Conservation (phyloP, 2,888 invertebrate genomes). For the Apodemia zela region DNA sequence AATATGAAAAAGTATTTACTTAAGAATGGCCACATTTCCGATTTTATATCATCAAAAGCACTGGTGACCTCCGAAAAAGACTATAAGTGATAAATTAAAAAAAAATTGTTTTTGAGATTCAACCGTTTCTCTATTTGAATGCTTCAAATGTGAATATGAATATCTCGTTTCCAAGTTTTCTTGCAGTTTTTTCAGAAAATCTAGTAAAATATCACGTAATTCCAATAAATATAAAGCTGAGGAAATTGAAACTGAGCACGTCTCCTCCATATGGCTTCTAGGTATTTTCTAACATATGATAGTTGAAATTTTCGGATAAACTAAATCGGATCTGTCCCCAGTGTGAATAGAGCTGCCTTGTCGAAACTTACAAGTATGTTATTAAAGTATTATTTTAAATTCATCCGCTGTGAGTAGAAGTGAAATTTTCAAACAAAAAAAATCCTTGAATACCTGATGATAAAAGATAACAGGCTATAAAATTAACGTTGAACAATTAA, state of each 20-base stretch:
- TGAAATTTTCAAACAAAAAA: background rate
- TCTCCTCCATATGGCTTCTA: conserved; percentile 7
- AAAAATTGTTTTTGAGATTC: no score
- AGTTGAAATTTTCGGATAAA: conserved; percentile 5
- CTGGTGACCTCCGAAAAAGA: no score
- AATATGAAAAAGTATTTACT: no score
- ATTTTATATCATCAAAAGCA: no score
- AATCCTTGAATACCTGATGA: no score
- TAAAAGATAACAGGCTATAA: no score
- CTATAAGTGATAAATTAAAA: no score
- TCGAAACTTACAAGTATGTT: background rate
- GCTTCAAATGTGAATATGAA: no score
- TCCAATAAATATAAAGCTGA: background rate
- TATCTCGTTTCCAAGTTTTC: no score
- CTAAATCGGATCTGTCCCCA: background rate
- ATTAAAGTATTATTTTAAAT: background rate
- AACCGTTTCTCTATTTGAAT: no score
- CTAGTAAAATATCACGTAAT: background rate
- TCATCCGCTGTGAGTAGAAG: background rate
- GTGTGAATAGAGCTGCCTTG: background rate
- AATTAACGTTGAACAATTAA: no score
- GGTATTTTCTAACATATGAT: conserved; percentile 10
- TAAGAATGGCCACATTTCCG: no score
- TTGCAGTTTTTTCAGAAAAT: background rate
- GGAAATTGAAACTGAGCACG: conserved; percentile 14